phyloP scores from a whole-genome alignment of 2,888 invertebrate species.

The Proisotoma minuta region DNA sequence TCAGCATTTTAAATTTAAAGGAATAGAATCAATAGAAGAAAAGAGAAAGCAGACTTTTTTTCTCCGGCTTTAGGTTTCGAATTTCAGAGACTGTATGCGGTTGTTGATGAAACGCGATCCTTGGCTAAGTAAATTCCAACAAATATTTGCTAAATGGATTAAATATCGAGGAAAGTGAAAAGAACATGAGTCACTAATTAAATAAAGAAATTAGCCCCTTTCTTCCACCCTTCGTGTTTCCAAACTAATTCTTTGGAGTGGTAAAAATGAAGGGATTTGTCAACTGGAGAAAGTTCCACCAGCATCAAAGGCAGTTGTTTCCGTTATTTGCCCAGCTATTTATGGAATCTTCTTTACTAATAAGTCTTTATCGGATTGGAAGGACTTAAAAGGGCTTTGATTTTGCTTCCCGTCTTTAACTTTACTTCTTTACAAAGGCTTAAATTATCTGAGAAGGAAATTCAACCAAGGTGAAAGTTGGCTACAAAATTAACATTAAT shows the following conservation, averaged over 20 bases:
- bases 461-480: too few relatives aligned
- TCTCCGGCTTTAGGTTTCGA: too few relatives aligned
- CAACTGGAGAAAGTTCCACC: neutral
- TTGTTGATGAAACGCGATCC: slow-evolving; percentile 26
- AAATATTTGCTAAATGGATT: slow-evolving; percentile 40
- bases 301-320: too few relatives aligned
- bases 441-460: too few relatives aligned
- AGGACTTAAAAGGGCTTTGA: slow-evolving; percentile 2
- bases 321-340: neutral
- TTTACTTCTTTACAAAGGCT: too few relatives aligned
- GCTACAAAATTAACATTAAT: too few relatives aligned
- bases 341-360: too few relatives aligned
- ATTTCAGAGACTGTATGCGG: too few relatives aligned
- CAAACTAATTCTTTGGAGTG: neutral
- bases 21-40: too few relatives aligned
- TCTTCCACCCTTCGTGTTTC: neutral
- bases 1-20: too few relatives aligned
- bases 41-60: too few relatives aligned
- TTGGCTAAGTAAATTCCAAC: slow-evolving; percentile 3
- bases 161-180: slow-evolving; percentile 20
- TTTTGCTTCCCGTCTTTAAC: neutral
- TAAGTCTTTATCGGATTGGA: slow-evolving; percentile 6
- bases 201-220: slow-evolving; percentile 37
- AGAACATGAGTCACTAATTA: slow-evolving; percentile 43
- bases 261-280: neutral